A percentile compares a stretch with the other conserved stretches of the same genome.
Evolutionary conservation across 35 echinoderm and acorn worm species (phyloP).

Genomic region (Ophiothrix spiculata): DNA sequence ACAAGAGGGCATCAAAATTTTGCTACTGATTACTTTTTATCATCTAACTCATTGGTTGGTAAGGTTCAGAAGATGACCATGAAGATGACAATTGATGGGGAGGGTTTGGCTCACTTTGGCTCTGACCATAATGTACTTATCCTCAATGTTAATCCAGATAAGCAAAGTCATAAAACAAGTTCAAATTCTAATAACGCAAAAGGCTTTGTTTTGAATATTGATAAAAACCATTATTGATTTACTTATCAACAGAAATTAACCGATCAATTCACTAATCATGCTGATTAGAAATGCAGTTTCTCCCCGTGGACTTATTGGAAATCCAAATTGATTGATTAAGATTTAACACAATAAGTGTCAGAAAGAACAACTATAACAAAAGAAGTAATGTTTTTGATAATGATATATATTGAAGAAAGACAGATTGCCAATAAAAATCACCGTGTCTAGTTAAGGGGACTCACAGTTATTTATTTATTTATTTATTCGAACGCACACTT

Average conservation of each 20-base stretch:
- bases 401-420: not conserved
- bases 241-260: not conserved
- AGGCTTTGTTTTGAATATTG: not conserved
- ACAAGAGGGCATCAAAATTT: not conserved
- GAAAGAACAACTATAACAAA: not conserved
- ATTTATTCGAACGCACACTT: too few species aligned
- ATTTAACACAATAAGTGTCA: not conserved
- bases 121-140: not conserved
- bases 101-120: not conserved
- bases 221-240: not conserved
- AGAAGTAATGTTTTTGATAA: not conserved
- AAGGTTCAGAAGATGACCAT: not conserved
- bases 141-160: not conserved
- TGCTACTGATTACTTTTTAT: constrained; percentile 16
- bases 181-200: not conserved
- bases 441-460: not conserved
- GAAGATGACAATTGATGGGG: not conserved
- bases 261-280: not conserved
- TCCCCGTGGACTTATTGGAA: constrained; percentile 5
- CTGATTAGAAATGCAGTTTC: not conserved
- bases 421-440: not conserved
- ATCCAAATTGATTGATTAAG: not conserved
- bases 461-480: too few species aligned
- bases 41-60: not conserved
- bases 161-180: not conserved